Evolutionary conservation across 2,888 invertebrate species (phyloP), one percentile per base, ranked within the genome.

Genomic region (Nomada goodeniana): DNA sequence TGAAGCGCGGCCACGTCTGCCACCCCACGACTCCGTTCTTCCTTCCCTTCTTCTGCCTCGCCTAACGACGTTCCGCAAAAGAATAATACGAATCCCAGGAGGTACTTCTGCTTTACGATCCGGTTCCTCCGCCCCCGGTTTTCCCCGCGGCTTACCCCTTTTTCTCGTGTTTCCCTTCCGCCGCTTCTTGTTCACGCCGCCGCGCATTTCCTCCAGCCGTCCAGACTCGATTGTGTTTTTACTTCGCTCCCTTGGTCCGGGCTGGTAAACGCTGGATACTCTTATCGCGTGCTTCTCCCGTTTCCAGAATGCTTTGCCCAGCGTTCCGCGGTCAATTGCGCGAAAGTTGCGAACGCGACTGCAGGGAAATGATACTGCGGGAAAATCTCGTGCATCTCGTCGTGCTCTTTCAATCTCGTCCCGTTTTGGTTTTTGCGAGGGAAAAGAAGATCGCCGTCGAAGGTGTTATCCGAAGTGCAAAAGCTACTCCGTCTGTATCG

Each of bases 71-170:
- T 83, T 86, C 53, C 80, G 72, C 80, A 68, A 80, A 86, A 88
- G 81, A 86, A 87, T 86, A 86, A 88, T 87, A 84, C 88, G 80
- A 87, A 87, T 85, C 85, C 83, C 85, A 63, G 60, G 82, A 86
- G 87, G 71, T 82, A 71, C 83, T 86, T 78, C 63, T 80, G 79
- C 71, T 87, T 87, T 80, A 84, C 86, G 86, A 85, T 76, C 74
- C 79, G 20, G 60, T 79, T 63, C 61, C 71, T 18, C 61, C 42
- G 64, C 50, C 50, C 72, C 67, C 64, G 72, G 61, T 72, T 77
- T 68, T 53, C 71, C 77, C 20, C 64, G 64, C 65, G 55, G 50
- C 53, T 74, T 75, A 68, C 55, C 59, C 59, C 73, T 79, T 73
- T 73, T 61, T 69, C 61, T 20, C 79, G 53, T 70, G 42, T 60